Evolutionary conservation across 2,797 vertebrate genomes (phyloP).

Genomic region (Hafferia zeledoni): DNA sequence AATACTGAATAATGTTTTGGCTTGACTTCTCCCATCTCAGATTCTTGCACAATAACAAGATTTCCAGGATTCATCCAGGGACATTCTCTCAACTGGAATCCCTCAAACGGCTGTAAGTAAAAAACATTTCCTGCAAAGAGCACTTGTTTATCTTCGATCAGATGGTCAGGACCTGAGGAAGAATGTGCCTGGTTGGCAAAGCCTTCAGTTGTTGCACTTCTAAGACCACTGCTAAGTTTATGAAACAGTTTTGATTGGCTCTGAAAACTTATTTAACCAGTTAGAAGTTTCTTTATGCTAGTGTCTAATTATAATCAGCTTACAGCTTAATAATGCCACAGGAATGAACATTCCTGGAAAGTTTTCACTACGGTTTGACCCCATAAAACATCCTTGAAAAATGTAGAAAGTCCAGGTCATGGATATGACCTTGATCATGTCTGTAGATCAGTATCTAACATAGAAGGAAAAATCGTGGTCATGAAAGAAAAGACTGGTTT

Average conservation of each 20-base stretch:
- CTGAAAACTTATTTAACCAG: constrained; percentile 5
- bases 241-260: constrained; percentile 10
- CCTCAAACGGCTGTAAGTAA: constrained; percentile 74
- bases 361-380: background rate
- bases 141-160: constrained; percentile 17
- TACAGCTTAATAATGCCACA: background rate
- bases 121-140: constrained; percentile 2
- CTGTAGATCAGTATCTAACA: background rate
- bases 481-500: background rate
- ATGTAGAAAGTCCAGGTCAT: background rate
- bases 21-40: constrained; percentile 16
- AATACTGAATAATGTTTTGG: constrained; percentile 19
- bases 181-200: constrained; percentile 46
- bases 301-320: background rate
- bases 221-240: constrained; percentile 20
- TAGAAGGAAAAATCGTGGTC: background rate
- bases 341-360: background rate
- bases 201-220: background rate
- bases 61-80: constrained; percentile 73
- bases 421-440: background rate
- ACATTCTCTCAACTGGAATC: constrained; percentile 72
- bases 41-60: constrained; percentile 77
- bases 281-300: background rate
- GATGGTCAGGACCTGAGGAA: background rate
- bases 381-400: background rate